A percentile compares a stretch with the other conserved stretches of the same genome.
Evolutionary conservation across 2,113 vertebrate genomes (phyloP).

Genomic region (Suricata suricatta): DNA sequence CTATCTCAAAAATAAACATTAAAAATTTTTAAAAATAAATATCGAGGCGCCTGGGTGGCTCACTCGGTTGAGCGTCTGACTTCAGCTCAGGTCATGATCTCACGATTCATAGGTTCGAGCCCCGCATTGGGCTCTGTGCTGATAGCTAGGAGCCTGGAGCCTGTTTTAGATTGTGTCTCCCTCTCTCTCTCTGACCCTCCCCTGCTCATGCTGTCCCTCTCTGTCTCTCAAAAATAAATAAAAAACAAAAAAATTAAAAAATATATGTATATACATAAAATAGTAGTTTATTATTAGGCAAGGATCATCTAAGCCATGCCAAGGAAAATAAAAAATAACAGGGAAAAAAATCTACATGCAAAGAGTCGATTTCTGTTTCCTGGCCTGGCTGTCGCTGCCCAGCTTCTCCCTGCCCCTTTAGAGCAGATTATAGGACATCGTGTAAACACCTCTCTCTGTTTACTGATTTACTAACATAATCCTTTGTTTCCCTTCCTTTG

Average conservation of each 20-base stretch:
- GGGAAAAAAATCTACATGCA: not conserved
- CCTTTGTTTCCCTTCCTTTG: not conserved
- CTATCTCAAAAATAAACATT: not conserved
- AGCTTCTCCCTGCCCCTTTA: too few relatives aligned
- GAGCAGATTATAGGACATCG: rapidly evolving
- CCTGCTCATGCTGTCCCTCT: too few relatives aligned
- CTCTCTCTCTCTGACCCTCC: too few relatives aligned
- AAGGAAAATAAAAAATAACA: not conserved
- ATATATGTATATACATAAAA: not conserved
- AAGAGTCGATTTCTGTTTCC: not conserved
- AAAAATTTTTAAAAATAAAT: not conserved
- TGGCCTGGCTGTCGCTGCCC: rapidly evolving
- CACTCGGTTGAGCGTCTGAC: too few relatives aligned
- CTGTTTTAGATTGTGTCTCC: too few relatives aligned
- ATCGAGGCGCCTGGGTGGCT: too few relatives aligned
- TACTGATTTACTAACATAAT: not conserved
- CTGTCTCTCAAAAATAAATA: not conserved
- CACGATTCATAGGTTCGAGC: too few relatives aligned
- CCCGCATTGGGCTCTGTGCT: not conserved
- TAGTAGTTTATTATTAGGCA: not conserved
- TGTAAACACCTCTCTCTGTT: not conserved
- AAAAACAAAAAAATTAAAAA: not conserved
- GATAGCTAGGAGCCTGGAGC: too few relatives aligned
- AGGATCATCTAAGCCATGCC: not conserved
- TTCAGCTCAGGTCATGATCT: too few relatives aligned